Evolutionary conservation across 2,888 invertebrate species (phyloP).

Genomic region (Nebria brevicollis): DNA sequence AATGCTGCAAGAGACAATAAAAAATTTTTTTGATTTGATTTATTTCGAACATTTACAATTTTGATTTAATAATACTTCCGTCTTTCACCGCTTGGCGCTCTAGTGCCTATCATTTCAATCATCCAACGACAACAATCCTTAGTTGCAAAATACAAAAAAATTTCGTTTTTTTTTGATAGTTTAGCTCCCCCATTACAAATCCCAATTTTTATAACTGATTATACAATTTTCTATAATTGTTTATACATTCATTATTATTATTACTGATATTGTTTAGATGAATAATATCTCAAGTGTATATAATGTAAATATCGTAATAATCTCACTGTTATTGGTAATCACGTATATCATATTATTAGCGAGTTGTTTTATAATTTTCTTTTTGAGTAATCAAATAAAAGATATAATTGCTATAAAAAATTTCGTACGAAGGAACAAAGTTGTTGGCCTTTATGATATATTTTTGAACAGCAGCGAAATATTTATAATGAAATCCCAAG

Average conservation of each 20-base stretch:
- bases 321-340: not conserved
- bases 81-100: not conserved
- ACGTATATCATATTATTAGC: not conserved
- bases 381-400: not conserved
- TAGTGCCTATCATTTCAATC: not conserved
- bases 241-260: not conserved
- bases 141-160: too few relatives aligned
- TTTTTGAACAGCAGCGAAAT: slow-evolving; percentile 40
- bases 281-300: not conserved
- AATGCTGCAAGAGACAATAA: slow-evolving; percentile 1
- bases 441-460: slow-evolving; percentile 42
- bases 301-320: slow-evolving; percentile 1
- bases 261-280: not conserved
- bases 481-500: slow-evolving; percentile 37
- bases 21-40: not conserved
- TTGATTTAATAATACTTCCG: not conserved
- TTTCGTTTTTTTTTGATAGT: not conserved
- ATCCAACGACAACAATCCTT: too few relatives aligned
- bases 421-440: not conserved
- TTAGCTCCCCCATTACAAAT: not conserved
- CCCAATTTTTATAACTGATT: not conserved
- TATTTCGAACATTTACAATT: not conserved
- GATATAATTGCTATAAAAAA: not conserved
- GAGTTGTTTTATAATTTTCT: not conserved
- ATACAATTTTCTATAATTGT: not conserved